Evolutionary conservation across 2,797 vertebrate species (phyloP), one percentile per base, ranked within the genome.

Genomic region (Pampus argenteus): DNA sequence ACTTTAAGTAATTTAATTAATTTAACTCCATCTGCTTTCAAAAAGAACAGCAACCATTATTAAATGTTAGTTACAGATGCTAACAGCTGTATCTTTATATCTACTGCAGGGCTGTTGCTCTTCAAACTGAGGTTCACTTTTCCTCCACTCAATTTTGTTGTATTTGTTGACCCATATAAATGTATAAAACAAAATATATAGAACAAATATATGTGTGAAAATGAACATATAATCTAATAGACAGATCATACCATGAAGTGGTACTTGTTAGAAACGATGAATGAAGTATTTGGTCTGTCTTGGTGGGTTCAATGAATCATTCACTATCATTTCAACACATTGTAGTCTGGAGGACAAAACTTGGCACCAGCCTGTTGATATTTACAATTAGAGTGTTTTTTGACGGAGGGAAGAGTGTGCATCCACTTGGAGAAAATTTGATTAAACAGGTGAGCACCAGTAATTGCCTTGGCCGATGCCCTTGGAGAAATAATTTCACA

Each of bases 371-470:
- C 54, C 49, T 29, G 63, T 62, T 50, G 63, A 66, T 79, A 62
- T 69, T 76, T 60, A 60, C 59, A 78, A 68, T 67, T 31, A 76
- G 20, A 47, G 25, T 34, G 52, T 34, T 72, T 79, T 81, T 64
- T 61, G 28, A 61, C 57, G 67, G 64, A 23, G n/a, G 18, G 14
- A 56, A 64, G 72, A 77, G 38, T 71, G 82, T 70, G 72, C 82
- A 73, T 78, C 70, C 85, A 86, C 84, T 78, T 66, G 51, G 77
- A 83, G 73, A 63, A 81, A 70, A 90, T 89, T 78, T 87, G 87
- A 91, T 92, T 89, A 89, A 90, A 88, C 85, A 90, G 87, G 86
- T 90, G 84, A 91, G 81, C 64, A 47, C 17, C 73, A 58, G 74
- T 89, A 83, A 91, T 88, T 91, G 86, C 68, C 68, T 69, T 31